Conservation (phyloP, 2,888 invertebrate species). For the Syrphus vitripennis region DNA sequence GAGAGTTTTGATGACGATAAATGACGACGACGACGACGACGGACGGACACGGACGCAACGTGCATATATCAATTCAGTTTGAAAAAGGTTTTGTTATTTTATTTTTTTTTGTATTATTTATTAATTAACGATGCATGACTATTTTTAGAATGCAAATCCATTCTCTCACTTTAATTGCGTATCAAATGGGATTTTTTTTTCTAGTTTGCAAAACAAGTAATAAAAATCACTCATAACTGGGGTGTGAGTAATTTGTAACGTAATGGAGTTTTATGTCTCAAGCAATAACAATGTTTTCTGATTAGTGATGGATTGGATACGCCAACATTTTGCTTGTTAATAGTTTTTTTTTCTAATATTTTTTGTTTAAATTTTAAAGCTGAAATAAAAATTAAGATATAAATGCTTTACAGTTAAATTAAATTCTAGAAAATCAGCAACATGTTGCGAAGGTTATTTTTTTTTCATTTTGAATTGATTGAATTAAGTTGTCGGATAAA, state of each 20-base stretch:
- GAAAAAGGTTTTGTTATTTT: conserved; percentile 19
- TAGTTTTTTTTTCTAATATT: neutral
- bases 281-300: conserved; percentile 12
- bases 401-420: neutral
- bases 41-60: neutral
- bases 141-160: conserved; percentile 57
- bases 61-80: neutral
- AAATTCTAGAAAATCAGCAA: neutral
- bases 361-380: neutral
- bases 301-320: neutral
- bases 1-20: neutral
- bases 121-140: conserved; percentile 57
- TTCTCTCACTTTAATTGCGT: conserved; percentile 44
- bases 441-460: neutral
- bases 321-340: neutral
- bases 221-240: conserved; percentile 19
- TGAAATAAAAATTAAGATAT: neutral
- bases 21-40: neutral
- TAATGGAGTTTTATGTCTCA: neutral
- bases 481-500: no score
- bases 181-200: conserved; percentile 31
- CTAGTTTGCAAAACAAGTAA: conserved; percentile 8
- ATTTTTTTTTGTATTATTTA: neutral
- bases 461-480: no score
- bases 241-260: conserved; percentile 30